These are phyloP conservation scores for Kryptolebias marmoratus DNA, from an alignment of 2,113 vertebrate genomes.

Conservation along the genomic window DNA sequence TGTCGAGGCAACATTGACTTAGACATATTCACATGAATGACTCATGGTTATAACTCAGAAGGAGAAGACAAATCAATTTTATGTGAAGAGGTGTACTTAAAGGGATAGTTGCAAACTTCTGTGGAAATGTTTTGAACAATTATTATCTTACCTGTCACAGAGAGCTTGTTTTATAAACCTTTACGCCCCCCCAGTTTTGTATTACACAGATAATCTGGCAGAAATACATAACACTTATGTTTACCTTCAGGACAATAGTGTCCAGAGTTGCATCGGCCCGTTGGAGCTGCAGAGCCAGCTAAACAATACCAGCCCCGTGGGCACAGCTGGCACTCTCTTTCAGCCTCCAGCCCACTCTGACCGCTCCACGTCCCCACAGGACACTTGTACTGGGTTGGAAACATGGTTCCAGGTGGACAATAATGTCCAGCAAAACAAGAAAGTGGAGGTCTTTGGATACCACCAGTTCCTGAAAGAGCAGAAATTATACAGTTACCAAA, in stretches of 20 bases:
- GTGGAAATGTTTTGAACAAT: too few relatives aligned
- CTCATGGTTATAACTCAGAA: conserved; percentile 16
- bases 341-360: conserved; percentile 72
- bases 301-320: conserved; percentile 86
- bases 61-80: conserved; percentile 16
- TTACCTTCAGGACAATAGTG: conserved; percentile 88
- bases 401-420: conserved; percentile 87
- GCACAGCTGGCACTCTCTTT: conserved; percentile 79
- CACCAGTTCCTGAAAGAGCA: conserved; percentile 81
- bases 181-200: too few relatives aligned
- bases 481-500: not conserved
- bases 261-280: conserved; percentile 85
- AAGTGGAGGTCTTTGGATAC: conserved; percentile 83
- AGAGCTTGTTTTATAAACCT: too few relatives aligned
- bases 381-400: conserved; percentile 85
- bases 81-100: not conserved
- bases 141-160: too few relatives aligned
- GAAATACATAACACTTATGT: not conserved
- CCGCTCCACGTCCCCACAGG: conserved; percentile 88
- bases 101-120: too few relatives aligned
- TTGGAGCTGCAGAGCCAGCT: conserved; percentile 78
- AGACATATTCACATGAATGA: conserved; percentile 42
- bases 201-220: too few relatives aligned
- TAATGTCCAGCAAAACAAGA: conserved; percentile 87
- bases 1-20: conserved; percentile 55